Conservation (phyloP, 2,113 vertebrate genomes). For the Maccullochella peelii region DNA sequence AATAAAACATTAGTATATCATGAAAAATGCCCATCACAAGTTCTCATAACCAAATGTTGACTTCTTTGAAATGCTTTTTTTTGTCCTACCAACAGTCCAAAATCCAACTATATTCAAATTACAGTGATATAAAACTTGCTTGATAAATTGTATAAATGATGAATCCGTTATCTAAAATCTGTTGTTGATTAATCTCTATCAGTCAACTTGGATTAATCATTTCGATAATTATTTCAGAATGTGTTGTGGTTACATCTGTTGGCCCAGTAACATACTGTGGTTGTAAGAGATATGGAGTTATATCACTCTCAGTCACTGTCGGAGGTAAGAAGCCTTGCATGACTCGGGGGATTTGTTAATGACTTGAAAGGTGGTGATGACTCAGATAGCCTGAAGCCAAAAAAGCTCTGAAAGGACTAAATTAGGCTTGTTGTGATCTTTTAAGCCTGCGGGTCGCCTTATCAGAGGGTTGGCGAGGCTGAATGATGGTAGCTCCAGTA, state of each 20-base stretch:
- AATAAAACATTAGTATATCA: too few species aligned
- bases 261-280: neutral
- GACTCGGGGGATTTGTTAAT: conserved; percentile 45
- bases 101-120: neutral
- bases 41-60: neutral
- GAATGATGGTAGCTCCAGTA: conserved; percentile 48
- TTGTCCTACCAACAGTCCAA: neutral
- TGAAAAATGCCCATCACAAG: neutral
- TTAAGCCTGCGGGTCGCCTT: neutral
- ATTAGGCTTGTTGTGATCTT: conserved; percentile 52
- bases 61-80: neutral
- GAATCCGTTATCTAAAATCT: neutral
- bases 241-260: neutral
- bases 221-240: neutral
- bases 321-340: conserved; percentile 4
- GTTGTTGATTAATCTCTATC: neutral
- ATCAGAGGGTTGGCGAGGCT: conserved; percentile 8
- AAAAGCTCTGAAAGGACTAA: conserved; percentile 30
- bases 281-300: conserved; percentile 2
- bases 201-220: neutral
- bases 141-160: neutral
- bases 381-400: conserved; percentile 36
- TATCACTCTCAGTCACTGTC: conserved; percentile 22
- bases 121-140: neutral
- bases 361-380: conserved; percentile 53